Conservation (phyloP, 37 sponge, comb jelly and placozoan species). For the Dysidea cf. avara region DNA sequence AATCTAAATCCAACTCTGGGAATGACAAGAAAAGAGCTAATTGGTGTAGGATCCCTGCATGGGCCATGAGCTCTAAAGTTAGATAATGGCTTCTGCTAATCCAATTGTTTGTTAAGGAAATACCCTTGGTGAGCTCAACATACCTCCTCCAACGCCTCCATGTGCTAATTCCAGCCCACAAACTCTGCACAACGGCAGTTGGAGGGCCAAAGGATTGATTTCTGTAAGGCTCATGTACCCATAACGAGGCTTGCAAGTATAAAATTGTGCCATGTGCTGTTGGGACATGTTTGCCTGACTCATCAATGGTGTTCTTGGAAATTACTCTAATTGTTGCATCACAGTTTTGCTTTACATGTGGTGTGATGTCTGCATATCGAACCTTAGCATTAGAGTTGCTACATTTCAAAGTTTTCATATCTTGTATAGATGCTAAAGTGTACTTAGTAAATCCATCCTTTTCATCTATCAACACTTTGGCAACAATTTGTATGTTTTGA, state of each 20-base stretch:
- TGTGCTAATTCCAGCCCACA: constrained; percentile 9
- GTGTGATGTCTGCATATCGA: neutral
- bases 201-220: constrained; percentile 19
- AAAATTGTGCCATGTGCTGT: constrained; percentile 8
- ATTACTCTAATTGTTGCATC: constrained; percentile 16
- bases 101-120: neutral
- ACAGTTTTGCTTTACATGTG: constrained; percentile 9
- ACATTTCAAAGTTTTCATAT: neutral
- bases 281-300: constrained; percentile 3
- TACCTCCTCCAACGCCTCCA: neutral
- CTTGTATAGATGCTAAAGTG: neutral
- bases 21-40: neutral
- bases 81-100: constrained; percentile 7
- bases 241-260: constrained; percentile 4
- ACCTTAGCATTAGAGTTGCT: neutral
- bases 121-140: neutral
- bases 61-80: constrained; percentile 14
- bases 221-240: constrained; percentile 18
- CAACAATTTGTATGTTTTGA: neutral
- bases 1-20: neutral
- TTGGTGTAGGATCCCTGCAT: constrained; percentile 26
- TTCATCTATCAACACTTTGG: neutral
- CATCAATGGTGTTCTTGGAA: neutral
- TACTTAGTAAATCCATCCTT: neutral
- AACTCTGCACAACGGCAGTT: neutral